These are phyloP conservation scores for Clarias platycephalus DNA, from an alignment of 2,797 vertebrate species.

Conservation along the genomic window DNA sequence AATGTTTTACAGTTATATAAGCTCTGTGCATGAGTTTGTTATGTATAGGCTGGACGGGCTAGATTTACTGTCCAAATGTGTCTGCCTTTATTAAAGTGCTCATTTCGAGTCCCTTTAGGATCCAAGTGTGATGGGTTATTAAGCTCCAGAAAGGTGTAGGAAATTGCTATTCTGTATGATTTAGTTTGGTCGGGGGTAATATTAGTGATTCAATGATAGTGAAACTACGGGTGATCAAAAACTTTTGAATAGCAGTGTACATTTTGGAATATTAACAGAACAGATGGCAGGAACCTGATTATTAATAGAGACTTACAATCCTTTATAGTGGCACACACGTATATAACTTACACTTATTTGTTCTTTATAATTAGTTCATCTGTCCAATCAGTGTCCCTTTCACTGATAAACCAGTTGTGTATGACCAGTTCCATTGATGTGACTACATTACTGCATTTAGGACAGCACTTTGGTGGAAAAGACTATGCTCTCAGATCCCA, in stretches of 20 bases:
- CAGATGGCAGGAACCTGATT: neutral
- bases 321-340: neutral
- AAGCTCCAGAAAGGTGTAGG: neutral
- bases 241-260: neutral
- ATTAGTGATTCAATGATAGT: neutral
- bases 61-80: neutral
- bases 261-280: neutral
- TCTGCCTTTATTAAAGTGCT: neutral
- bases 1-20: neutral
- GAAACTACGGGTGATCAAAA: slow-evolving; percentile 3
- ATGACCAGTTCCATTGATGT: neutral
- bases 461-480: slow-evolving; percentile 3
- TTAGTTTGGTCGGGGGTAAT: neutral
- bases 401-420: slow-evolving; percentile 24
- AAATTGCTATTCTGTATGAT: neutral
- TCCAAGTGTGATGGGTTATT: neutral
- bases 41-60: neutral
- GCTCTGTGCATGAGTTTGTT: neutral
- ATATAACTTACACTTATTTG: neutral
- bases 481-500: neutral
- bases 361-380: neutral
- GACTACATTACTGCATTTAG: slow-evolving; percentile 24
- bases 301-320: neutral
- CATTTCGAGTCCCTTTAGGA: neutral
- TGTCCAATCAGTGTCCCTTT: slow-evolving; percentile 23